phyloP scores from a whole-genome alignment of 2,113 vertebrate genomes.

The Onychostruthus taczanowskii region DNA sequence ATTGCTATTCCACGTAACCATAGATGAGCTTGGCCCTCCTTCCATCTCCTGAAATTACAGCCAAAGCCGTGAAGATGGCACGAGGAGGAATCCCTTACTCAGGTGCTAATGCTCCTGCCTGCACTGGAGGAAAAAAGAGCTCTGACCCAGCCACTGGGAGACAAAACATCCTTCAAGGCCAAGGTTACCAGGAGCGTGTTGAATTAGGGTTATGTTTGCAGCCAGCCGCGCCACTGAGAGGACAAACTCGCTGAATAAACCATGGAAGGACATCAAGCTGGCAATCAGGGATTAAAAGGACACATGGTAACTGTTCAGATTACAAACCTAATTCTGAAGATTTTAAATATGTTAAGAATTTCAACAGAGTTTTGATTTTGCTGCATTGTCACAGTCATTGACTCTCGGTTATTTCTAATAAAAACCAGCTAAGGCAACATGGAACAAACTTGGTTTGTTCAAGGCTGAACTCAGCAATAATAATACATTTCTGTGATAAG shows the following conservation, averaged over 20 bases:
- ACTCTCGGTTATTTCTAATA: background rate
- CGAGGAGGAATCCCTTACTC: background rate
- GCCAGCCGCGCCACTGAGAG: background rate
- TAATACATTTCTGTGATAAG: background rate
- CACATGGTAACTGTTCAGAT: background rate
- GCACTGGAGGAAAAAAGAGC: background rate
- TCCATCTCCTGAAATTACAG: background rate
- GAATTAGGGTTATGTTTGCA: background rate
- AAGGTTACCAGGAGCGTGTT: background rate
- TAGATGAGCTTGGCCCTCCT: background rate
- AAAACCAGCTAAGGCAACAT: background rate
- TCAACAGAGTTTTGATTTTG: background rate
- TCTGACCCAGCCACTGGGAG: background rate
- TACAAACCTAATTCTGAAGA: background rate
- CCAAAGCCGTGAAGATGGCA: accelerated
- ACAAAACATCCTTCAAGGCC: background rate
- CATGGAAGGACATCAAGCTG: background rate
- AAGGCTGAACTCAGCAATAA: constrained; percentile 1
- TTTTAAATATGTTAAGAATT: background rate
- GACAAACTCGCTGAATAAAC: background rate
- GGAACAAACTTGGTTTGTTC: background rate
- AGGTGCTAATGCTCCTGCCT: background rate
- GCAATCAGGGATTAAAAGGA: background rate
- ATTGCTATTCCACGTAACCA: background rate
- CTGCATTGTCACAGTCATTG: background rate